These are phyloP conservation scores for Amiota communis DNA, from an alignment of 2,888 invertebrate species.

Conservation along the genomic window DNA sequence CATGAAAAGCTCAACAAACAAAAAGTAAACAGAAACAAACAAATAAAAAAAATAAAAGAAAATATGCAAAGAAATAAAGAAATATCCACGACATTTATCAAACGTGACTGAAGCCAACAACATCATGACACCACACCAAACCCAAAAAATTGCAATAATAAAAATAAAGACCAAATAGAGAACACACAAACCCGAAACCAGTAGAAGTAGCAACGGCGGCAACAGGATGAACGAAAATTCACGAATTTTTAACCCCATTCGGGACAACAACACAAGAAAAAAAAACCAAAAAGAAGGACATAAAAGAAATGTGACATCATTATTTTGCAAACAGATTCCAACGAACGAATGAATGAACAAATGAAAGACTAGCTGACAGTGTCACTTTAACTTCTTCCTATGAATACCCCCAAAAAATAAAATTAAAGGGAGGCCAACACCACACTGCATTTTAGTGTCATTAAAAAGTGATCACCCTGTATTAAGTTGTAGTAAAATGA, in stretches of 20 bases:
- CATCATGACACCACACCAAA: not conserved
- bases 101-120: conserved; percentile 35
- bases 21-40: not conserved
- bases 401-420: conserved; percentile 28
- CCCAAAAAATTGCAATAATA: no score
- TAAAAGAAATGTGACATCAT: conserved; percentile 37
- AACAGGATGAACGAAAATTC: not conserved
- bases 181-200: no score
- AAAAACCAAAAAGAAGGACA: not conserved
- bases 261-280: not conserved
- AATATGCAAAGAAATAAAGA: conserved; percentile 45
- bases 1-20: conserved; percentile 41
- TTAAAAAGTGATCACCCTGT: conserved; percentile 68
- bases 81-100: conserved; percentile 61
- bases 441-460: conserved; percentile 61
- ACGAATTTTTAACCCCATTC: conserved; percentile 41
- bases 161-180: no score
- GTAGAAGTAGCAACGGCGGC: no score
- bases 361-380: conserved; percentile 44
- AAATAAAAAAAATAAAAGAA: conserved; percentile 5
- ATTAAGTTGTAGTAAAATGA: conserved; percentile 62
- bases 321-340: conserved; percentile 32
- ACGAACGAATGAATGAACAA: no score
- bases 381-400: conserved; percentile 53
- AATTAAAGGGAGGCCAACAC: not conserved